Base-by-base conservation (phyloP, 2,113 vertebrate species). In the Corythornis cristatus region DNA sequence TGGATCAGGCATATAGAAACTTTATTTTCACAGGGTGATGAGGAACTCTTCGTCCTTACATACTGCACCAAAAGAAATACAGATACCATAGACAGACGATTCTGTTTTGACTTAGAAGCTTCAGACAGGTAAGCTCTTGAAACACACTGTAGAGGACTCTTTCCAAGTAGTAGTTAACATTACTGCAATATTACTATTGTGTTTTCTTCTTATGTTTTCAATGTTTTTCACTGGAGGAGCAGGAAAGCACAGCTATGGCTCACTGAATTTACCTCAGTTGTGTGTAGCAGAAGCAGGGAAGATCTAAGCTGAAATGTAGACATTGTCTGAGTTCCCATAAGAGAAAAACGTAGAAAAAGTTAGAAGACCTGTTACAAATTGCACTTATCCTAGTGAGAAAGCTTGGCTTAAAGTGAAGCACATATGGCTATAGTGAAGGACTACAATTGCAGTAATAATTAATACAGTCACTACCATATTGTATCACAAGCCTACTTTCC, bases 101-200 rank as follows among this genome's bases (percentile, higher is more conserved):
- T 99, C 97, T 99, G 99, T 95, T 98, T 99, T 82, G 99, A 99
- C 46, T 97, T 99, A 3, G 99, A 99, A 97, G 98, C 98, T 93
- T 98, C 98, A 72, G 99, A 99, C 95, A 98, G 99, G 99, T 99
- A 98, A 96, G 93, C 94, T 87, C 5, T 0, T 56, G n/a, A 54
- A 83, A 74, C 71, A 33, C 15, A 12, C 26, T 26, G 16, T 23
- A 65, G 75, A 51, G 22, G n/a, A 35, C 66, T 77, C 25, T 68
- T 58, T 31, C 6, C 26, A 50, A 18, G 8, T 11, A 62, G 14
- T 5, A 7, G 12, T 70, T 62, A 35, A 65, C 48, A 17, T 19
- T 58, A 8, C 31, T 86, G 35, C 29, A 35, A 31, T 53, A 50
- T 43, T 86, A 28, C 14, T 61, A 10, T 35, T 21, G 17, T 11